These are phyloP conservation scores for Bombus pascuorum DNA, from an alignment of 1,140 invertebrate genomes.

Conservation along the genomic window DNA sequence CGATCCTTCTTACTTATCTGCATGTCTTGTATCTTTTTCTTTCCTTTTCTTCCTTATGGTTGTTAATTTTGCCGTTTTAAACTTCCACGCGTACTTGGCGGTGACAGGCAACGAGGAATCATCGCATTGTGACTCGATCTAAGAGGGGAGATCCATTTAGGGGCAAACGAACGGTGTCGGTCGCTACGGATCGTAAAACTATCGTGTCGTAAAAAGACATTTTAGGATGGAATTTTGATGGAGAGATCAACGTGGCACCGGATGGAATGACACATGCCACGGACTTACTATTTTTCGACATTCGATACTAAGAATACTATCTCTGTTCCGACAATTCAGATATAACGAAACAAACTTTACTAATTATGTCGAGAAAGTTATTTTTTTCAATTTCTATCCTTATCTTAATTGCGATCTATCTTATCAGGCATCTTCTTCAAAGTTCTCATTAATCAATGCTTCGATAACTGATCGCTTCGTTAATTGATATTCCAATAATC, in stretches of 20 bases:
- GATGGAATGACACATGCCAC: neutral
- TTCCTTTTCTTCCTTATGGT: neutral
- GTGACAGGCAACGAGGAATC: neutral
- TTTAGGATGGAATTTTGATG: slow-evolving; percentile 41
- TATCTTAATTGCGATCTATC: too few species aligned
- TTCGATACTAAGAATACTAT: too few species aligned
- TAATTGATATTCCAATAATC: too few species aligned
- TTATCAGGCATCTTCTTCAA: too few species aligned
- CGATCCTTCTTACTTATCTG: too few species aligned
- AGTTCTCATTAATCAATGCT: too few species aligned
- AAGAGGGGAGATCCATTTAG: neutral
- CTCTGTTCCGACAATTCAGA: too few species aligned
- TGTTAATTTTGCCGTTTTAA: neutral
- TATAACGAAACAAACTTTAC: neutral
- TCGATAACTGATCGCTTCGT: too few species aligned
- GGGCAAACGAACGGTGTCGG: slow-evolving; percentile 4
- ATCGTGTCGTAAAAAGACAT: slow-evolving; percentile 36
- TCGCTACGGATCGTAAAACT: slow-evolving; percentile 29
- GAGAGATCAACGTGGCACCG: slow-evolving; percentile 24
- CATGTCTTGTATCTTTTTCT: neutral
- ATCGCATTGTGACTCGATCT: neutral
- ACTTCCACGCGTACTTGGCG: neutral
- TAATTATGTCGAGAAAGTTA: too few species aligned
- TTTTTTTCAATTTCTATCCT: too few species aligned
- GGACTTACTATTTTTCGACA: neutral